A percentile compares a stretch with the other conserved stretches of the same genome.
Evolutionary conservation across 1,140 invertebrate species (phyloP).

Genomic region (Ridgeia piscesae): DNA sequence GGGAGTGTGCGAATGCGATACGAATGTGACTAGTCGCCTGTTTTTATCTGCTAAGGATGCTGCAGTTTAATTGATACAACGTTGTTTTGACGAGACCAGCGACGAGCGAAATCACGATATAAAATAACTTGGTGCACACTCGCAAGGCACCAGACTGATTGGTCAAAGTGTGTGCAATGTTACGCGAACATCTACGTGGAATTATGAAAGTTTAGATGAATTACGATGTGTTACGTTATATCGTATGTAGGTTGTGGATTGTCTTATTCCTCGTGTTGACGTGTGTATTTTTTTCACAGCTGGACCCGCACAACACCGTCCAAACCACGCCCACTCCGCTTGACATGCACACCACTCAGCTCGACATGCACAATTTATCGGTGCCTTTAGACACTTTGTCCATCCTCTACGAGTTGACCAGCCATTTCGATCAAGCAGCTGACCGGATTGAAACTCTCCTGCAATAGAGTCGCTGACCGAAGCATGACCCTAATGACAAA

Average conservation of each 20-base stretch:
- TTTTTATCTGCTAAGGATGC: too few species aligned
- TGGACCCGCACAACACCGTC: neutral
- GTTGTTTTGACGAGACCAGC: too few species aligned
- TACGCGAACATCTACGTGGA: too few species aligned
- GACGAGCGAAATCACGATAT: too few species aligned
- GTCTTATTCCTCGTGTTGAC: neutral
- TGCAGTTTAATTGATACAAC: too few species aligned
- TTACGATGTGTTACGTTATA: too few species aligned
- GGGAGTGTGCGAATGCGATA: too few species aligned
- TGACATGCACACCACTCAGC: neutral
- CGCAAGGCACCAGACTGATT: too few species aligned
- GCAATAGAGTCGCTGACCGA: neutral
- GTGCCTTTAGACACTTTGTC: neutral
- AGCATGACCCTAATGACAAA: neutral
- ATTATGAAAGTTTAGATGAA: too few species aligned
- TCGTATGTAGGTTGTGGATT: neutral
- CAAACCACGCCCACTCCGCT: neutral
- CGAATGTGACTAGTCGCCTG: too few species aligned
- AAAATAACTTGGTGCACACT: too few species aligned
- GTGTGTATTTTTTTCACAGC: neutral
- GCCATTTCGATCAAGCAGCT: neutral
- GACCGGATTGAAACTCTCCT: neutral
- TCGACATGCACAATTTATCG: neutral
- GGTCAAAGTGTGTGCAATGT: too few species aligned
- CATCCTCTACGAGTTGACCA: neutral